phyloP scores from a whole-genome alignment of 2,888 invertebrate species.

The Odontocolon sp. region DNA sequence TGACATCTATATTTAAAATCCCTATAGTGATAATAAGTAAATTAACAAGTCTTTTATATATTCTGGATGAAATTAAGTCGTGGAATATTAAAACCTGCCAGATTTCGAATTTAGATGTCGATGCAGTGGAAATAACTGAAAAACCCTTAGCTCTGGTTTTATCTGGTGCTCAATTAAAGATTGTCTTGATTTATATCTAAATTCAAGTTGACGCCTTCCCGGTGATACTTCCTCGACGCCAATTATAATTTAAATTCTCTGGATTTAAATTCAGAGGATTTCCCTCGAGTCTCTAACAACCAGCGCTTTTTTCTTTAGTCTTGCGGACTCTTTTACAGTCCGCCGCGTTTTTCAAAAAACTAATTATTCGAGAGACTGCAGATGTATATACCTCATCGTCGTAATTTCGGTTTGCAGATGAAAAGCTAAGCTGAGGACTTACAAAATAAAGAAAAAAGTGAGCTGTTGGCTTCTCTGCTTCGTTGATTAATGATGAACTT shows the following conservation, averaged over 20 bases:
- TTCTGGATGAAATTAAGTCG: too few species aligned
- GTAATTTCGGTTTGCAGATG: constrained; percentile 41
- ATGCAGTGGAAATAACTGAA: background rate
- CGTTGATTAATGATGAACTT: constrained; percentile 52
- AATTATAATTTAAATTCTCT: constrained; percentile 44
- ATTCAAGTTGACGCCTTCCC: background rate
- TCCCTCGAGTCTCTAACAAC: background rate
- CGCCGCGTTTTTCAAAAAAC: constrained; percentile 49
- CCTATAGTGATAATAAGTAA: too few species aligned
- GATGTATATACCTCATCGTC: background rate
- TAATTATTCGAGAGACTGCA: constrained; percentile 43
- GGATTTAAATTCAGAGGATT: constrained; percentile 8
- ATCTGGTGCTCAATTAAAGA: background rate
- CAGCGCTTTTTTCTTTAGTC: background rate
- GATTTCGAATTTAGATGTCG: background rate
- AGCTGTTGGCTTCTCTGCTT: constrained; percentile 29
- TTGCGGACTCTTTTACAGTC: constrained; percentile 28
- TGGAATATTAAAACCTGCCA: background rate
- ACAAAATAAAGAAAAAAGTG: background rate
- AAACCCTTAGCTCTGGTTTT: background rate
- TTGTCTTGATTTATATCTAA: constrained; percentile 10
- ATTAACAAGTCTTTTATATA: too few species aligned
- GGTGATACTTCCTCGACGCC: constrained; percentile 17
- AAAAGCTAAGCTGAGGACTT: constrained; percentile 37
- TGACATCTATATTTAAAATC: too few species aligned